A percentile compares a stretch with the other conserved stretches of the same genome.
These are phyloP conservation scores for Lepidocyrtinus sp. DNA, from an alignment of 2,888 invertebrate species.

Conservation along the genomic window DNA sequence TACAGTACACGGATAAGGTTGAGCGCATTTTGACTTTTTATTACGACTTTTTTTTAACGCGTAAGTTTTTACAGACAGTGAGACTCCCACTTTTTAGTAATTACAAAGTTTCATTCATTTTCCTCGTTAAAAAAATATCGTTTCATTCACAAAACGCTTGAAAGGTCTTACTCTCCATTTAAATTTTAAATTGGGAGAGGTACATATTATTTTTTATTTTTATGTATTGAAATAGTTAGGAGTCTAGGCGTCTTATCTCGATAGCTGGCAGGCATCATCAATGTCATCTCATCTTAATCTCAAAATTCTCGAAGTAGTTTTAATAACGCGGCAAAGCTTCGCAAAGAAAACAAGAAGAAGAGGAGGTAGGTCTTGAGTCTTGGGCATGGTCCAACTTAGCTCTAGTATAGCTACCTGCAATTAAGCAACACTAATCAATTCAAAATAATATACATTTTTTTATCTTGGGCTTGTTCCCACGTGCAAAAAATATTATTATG, in stretches of 20 bases:
- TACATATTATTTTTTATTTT: no score
- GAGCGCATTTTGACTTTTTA: neutral
- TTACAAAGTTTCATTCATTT: neutral
- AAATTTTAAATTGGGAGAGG: neutral
- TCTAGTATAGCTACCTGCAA: slow-evolving; percentile 22
- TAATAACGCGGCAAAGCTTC: slow-evolving; percentile 1
- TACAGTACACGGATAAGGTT: neutral
- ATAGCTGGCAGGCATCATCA: slow-evolving; percentile 32
- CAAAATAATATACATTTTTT: no score
- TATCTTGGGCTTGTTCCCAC: slow-evolving; percentile 4
- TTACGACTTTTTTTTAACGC: neutral
- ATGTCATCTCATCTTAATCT: slow-evolving; percentile 29
- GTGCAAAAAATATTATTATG: neutral
- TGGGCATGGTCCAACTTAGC: neutral
- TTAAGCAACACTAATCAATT: slow-evolving; percentile 9
- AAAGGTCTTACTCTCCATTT: no score
- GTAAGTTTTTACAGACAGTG: neutral
- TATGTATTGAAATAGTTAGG: no score
- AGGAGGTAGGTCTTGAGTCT: slow-evolving; percentile 16
- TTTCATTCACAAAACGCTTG: neutral
- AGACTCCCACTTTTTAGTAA: neutral
- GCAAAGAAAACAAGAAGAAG: no score
- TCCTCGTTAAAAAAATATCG: neutral
- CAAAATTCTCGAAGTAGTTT: neutral
- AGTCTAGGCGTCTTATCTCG: no score